Base-by-base conservation (phyloP, 1,140 invertebrate genomes). In the Hestina assimilis region DNA sequence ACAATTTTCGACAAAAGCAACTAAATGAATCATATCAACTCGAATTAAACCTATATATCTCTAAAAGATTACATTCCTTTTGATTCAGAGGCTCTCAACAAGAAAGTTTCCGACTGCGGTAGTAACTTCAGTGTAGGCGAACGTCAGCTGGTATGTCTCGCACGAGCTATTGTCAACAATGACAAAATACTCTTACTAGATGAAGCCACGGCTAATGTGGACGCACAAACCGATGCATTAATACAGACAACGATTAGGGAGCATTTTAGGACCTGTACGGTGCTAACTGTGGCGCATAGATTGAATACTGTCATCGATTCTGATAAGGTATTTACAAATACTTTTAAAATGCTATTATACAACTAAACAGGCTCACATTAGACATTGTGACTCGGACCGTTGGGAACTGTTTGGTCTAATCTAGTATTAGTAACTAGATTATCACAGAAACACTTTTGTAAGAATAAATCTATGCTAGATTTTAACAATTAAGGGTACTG, bases 261-360 rank as follows among this genome's bases (percentile, higher is more conserved):
- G 43, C 92, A 93, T 58, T 96, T 96, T 79, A 81, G 75, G 0
- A 77, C 91, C 33, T 94, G 93, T 66, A 97, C 96, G 0, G 93
- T 97, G 11, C 85, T 97, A 8, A 96, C 95, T 5, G 94, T 97
- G 45, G 95, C 95, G 4, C 95, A 96, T 84, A 88, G 95, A 14
- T 78, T 96, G 5, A 92, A 95, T 66, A 96, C 95, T 0, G 94
- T 97, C 29, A 93, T 97, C 89, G 94, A 97, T 69, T 93, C 91
- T 43, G 93, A 93, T 75, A 91, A 92, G 69, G 91, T 96, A 43
- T 55, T n/a, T n/a, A n/a, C n/a, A n/a, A n/a, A n/a, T n/a, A n/a
- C n/a, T n/a, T n/a, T n/a, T n/a, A n/a, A n/a, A n/a, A n/a, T n/a
- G n/a, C n/a, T n/a, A n/a, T n/a, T n/a, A n/a, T n/a, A n/a, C n/a